Evolutionary conservation across 1,140 invertebrate genomes (phyloP), one percentile per base, ranked within the genome.

Genomic region (Brachionus sp.): DNA sequence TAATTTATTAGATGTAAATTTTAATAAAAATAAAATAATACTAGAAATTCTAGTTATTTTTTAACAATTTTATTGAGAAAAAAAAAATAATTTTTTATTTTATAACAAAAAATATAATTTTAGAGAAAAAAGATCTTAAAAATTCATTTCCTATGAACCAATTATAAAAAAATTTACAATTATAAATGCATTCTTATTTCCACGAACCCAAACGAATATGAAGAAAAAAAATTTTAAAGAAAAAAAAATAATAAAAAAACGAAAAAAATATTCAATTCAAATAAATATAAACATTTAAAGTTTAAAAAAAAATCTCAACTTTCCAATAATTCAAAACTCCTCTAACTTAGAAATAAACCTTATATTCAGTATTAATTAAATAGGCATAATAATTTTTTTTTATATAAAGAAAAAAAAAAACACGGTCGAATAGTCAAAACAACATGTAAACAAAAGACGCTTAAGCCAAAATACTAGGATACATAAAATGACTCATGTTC

Each of bases 401-500:
- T 6, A 19, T 53, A 53, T 4, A 53, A 23, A 19, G 19, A 46
- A 46, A 46, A 46, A 16, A 16, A 46, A 57, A 57, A 57, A 57
- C 50, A 57, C 50, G 50, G 50, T 57, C 50, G 50, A 19, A 57
- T 19, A 57, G 16, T 23, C 16, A 57, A 57, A 57, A 57, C 19
- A 57, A 53, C 12, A 42, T 13, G 39, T 3, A 42, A 13, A 42
- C 39, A 29, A 29, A 29, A 57, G n/a, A 57, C 16, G 19, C 50
- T 35, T 37, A 80, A 66, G 77, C 77, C 16, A 80, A 37, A 9
- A 80, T 80, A 44, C 77, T 80, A 39, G 77, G 77, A 44, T 80
- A 80, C 77, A 80, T 80, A 66, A 80, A 80, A 29, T 80, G 77
- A 62, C 29, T 66, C 77, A 80, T 80, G 35, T 78, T 78, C 46